Evolutionary conservation across 2,797 vertebrate genomes (phyloP).

Genomic region (Phoxinus dragarum): DNA sequence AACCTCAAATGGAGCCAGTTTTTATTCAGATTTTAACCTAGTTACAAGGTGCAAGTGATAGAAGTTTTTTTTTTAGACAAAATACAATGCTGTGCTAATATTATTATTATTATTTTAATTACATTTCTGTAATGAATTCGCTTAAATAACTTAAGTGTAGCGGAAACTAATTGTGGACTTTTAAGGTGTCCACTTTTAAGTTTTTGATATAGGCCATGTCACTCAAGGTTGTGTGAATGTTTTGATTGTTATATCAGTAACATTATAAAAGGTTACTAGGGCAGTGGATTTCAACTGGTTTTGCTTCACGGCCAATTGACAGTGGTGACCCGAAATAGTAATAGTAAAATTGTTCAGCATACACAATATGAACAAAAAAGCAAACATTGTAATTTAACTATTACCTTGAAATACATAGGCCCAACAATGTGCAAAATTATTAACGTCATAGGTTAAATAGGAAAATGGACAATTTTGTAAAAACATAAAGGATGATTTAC

Average conservation of each 20-base stretch:
- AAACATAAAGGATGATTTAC: neutral
- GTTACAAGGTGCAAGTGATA: constrained; percentile 37
- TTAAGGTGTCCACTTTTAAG: neutral
- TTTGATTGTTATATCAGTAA: neutral
- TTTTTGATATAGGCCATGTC: neutral
- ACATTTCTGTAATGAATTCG: constrained; percentile 24
- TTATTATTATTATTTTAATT: constrained; percentile 26
- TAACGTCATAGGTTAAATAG: neutral
- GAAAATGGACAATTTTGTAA: neutral
- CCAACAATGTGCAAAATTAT: neutral
- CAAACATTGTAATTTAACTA: neutral
- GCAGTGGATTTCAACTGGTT: neutral
- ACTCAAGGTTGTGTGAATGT: neutral
- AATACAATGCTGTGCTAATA: neutral
- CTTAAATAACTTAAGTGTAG: constrained; percentile 47
- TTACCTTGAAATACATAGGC: neutral
- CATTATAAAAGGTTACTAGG: neutral
- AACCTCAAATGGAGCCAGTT: constrained; percentile 1
- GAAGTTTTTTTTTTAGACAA: constrained; percentile 29
- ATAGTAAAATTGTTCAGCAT: neutral
- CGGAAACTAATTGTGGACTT: constrained; percentile 26
- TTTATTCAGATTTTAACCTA: constrained; percentile 17
- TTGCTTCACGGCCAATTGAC: neutral
- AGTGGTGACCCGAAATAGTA: neutral
- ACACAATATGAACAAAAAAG: neutral